Percentiles rank a stretch among this genome's conserved stretches.
phyloP scores from a whole-genome alignment of 2,888 invertebrate genomes.

The Pristionchus arcanus region DNA sequence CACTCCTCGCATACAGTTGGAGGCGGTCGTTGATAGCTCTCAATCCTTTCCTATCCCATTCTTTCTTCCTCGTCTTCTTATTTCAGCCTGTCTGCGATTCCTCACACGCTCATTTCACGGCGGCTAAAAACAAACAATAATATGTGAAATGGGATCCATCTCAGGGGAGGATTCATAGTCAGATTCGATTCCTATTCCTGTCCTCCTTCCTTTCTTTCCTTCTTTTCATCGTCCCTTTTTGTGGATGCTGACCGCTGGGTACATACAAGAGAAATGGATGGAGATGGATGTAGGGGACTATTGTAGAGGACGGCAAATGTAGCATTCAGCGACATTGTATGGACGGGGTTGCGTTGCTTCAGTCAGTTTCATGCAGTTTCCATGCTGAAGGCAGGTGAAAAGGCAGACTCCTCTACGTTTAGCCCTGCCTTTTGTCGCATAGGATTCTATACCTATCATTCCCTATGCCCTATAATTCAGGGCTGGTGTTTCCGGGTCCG shows the following conservation, averaged over 20 bases:
- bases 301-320: not conserved
- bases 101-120: not conserved
- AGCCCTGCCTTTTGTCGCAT: not conserved
- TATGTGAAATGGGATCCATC: conserved; percentile 21
- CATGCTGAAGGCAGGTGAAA: too few relatives aligned
- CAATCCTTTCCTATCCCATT: not conserved
- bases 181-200: conserved; percentile 20
- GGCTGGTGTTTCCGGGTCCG: too few relatives aligned
- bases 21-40: conserved; percentile 10
- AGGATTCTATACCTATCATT: not conserved
- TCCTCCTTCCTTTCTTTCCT: not conserved
- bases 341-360: too few relatives aligned
- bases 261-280: conserved; percentile 5
- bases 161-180: not conserved
- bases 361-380: too few relatives aligned
- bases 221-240: conserved; percentile 12
- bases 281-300: not conserved
- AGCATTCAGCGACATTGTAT: not conserved
- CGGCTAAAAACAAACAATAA: conserved; percentile 8
- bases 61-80: not conserved
- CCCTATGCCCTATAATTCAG: not conserved
- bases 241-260: not conserved
- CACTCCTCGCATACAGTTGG: not conserved
- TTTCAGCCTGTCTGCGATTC: not conserved
- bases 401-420: not conserved